These are phyloP conservation scores for Glaucomys volans DNA, from an alignment of 2,113 vertebrate genomes.

Conservation along the genomic window DNA sequence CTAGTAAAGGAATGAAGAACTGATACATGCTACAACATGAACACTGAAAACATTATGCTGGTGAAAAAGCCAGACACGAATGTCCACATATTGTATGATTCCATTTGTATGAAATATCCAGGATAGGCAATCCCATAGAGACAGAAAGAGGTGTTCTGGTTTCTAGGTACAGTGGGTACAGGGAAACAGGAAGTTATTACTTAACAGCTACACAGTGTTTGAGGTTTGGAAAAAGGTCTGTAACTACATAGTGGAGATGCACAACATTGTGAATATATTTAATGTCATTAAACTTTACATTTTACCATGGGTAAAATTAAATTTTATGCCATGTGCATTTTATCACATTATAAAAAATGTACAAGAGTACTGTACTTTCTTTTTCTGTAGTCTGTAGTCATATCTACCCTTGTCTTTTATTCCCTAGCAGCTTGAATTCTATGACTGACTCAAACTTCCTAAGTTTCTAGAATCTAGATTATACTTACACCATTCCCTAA, in stretches of 20 bases:
- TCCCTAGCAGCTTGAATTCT: neutral
- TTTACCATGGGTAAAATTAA: neutral
- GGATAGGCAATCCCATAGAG: conserved; percentile 5
- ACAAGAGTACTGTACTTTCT: neutral
- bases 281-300: neutral
- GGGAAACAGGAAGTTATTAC: neutral
- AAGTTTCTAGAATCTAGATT: neutral
- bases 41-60: neutral
- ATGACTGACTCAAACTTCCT: neutral
- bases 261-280: neutral
- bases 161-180: neutral
- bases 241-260: neutral
- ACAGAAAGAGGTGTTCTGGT: neutral
- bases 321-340: neutral
- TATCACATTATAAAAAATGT: neutral
- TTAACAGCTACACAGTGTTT: neutral
- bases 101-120: neutral
- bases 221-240: neutral
- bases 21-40: neutral
- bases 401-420: neutral
- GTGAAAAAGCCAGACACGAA: neutral
- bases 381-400: neutral
- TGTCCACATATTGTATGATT: neutral
- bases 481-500: neutral
- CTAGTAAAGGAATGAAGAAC: neutral